Conservation (phyloP, 1,140 invertebrate genomes). For the Drosophila seguyi region DNA sequence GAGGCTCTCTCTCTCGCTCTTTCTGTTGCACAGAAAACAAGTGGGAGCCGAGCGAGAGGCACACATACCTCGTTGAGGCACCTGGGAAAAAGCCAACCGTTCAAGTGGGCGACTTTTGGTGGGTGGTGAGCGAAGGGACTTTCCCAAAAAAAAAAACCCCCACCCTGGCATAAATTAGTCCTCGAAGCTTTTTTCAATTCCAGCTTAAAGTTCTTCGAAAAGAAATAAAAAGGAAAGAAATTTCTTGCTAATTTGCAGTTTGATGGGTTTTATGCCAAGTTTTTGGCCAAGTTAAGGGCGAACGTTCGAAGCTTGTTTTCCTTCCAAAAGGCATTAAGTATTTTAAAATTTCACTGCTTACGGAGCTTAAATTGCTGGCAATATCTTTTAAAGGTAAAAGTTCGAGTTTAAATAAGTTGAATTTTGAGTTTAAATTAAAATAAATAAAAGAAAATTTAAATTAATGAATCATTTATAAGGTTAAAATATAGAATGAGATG, state of each 20-base stretch:
- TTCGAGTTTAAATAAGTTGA: neutral
- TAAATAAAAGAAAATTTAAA: neutral
- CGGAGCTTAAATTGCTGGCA: conserved; percentile 9
- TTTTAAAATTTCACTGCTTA: conserved; percentile 11
- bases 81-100: conserved; percentile 57
- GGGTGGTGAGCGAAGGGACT: neutral
- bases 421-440: neutral
- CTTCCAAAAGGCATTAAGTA: conserved; percentile 34
- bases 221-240: neutral
- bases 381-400: neutral
- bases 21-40: neutral
- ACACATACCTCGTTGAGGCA: conserved; percentile 16
- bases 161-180: conserved; percentile 62
- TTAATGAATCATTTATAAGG: neutral
- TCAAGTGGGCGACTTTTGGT: conserved; percentile 35
- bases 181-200: conserved; percentile 40
- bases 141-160: neutral
- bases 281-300: conserved; percentile 21
- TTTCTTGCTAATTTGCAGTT: conserved; percentile 43
- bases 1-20: conserved; percentile 28
- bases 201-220: conserved; percentile 41
- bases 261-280: conserved; percentile 34
- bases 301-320: conserved; percentile 27
- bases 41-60: conserved; percentile 17
- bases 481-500: neutral